Base-by-base conservation (phyloP, 2,888 invertebrate genomes). In the Callyntrura guangdongensis region DNA sequence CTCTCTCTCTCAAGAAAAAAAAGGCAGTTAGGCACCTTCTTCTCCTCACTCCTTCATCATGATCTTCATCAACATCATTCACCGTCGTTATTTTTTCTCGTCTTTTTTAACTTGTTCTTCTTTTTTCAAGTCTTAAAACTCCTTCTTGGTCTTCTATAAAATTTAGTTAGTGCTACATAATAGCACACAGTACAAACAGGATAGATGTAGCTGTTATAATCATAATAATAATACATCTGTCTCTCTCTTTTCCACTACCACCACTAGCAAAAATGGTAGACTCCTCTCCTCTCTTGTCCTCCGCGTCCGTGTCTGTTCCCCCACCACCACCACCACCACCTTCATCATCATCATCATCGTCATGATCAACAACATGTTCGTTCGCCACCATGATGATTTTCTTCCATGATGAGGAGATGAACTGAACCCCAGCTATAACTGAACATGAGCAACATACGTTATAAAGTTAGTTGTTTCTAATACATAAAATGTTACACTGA, bases 291-390 rank as follows among this genome's bases (percentile, higher is more conserved):
- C 9, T 49, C n/a, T 59, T 82, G 82, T 88, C 89, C 89, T 83
- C 90, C 72, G 86, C 90, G 86, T 82, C 90, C 90, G 90, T 90
- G 77, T 79, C 74, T 89, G 85, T 89, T 89, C 89, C 89, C 89
- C 89, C 89, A 72, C 72, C 88, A 67, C 61, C 64, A 81, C 88
- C 88, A 88, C 88, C 89, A 88, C 82, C 67, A n/a, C n/a, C n/a
- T n/a, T n/a, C n/a, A n/a, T n/a, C n/a, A n/a, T n/a, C n/a, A n/a
- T n/a, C n/a, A n/a, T 25, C 89, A 69, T 45, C 83, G 59, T 47
- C 74, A 77, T 83, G 45, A 90, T 77, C 79, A 84, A 12, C 81
- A 87, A 45, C 86, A 87, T 69, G 59, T 22, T 83, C 83, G 22
- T 82, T 59, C 59, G 11, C 67, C 86, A 87, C 79, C 87, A 87